Conservation (phyloP, 2,113 vertebrate genomes). For the Melanocharis versteri region DNA sequence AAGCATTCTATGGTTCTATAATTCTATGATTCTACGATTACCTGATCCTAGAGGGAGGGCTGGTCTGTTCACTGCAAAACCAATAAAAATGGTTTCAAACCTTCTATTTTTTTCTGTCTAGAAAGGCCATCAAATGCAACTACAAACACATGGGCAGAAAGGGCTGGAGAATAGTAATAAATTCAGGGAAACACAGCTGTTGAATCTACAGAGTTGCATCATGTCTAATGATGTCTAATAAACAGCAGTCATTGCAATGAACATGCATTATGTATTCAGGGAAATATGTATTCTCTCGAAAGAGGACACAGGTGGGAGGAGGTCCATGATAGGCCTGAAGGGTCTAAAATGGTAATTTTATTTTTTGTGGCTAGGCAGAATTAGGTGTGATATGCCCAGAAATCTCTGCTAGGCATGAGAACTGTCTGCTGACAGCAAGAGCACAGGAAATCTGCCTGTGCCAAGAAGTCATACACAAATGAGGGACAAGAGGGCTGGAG, state of each 20-base stretch:
- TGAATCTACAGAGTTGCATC: background rate
- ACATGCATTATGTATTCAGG: background rate
- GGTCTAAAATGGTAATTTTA: background rate
- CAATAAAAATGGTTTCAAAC: background rate
- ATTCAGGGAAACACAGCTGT: background rate
- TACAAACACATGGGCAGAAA: background rate
- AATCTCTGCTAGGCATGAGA: background rate
- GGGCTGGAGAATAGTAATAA: background rate
- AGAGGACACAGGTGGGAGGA: background rate
- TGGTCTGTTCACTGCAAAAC: background rate
- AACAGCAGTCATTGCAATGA: background rate
- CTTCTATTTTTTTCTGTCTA: background rate
- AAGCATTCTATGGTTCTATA: background rate
- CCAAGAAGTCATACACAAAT: background rate
- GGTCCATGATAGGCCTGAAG: background rate
- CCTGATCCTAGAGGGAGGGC: background rate
- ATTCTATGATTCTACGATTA: background rate
- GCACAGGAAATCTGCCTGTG: background rate
- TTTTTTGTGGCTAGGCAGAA: background rate
- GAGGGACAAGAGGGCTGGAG: background rate
- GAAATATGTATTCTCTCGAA: background rate
- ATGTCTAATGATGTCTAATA: background rate
- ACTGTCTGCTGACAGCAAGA: background rate
- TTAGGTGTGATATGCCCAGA: background rate
- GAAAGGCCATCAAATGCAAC: background rate